Conservation (phyloP, 1,140 invertebrate species). For the Hylyphantes graminicola region DNA sequence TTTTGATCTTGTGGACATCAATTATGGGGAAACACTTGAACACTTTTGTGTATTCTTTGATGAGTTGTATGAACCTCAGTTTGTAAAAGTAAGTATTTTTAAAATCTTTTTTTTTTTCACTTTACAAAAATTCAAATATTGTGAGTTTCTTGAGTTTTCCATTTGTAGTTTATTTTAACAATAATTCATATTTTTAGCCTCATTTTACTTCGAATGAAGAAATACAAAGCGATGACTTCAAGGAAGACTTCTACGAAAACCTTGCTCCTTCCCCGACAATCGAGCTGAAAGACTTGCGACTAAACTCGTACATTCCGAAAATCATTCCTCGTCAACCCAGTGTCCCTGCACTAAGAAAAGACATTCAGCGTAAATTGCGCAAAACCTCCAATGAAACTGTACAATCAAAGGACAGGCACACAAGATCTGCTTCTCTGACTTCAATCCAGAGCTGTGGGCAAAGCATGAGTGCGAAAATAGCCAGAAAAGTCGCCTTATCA, state of each 20-base stretch:
- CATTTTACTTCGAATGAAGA: slow-evolving; percentile 47
- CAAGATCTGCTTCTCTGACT: slow-evolving; percentile 7
- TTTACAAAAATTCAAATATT: background rate
- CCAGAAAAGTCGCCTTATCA: slow-evolving; percentile 7
- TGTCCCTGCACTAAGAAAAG: slow-evolving; percentile 3
- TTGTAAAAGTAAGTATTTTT: slow-evolving; percentile 1
- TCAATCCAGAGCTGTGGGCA: background rate
- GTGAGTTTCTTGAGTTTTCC: background rate
- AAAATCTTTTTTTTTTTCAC: background rate
- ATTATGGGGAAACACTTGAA: slow-evolving; percentile 39
- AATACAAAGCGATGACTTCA: slow-evolving; percentile 4
- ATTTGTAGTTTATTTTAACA: background rate
- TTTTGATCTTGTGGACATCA: slow-evolving; percentile 24
- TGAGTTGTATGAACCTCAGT: slow-evolving; percentile 42
- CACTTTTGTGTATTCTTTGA: slow-evolving; percentile 54
- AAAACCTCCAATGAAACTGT: slow-evolving; percentile 16
- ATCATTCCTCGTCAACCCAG: slow-evolving; percentile 9
- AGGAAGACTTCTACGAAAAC: slow-evolving; percentile 34
- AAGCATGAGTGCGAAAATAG: slow-evolving; percentile 1
- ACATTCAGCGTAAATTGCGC: slow-evolving; percentile 21
- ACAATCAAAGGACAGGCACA: background rate
- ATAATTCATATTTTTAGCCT: background rate
- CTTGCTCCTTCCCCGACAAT: slow-evolving; percentile 32
- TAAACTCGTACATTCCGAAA: slow-evolving; percentile 43
- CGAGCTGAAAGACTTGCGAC: slow-evolving; percentile 39